Percentiles rank a stretch among this genome's conserved stretches.
These are phyloP conservation scores for Excalfactoria chinensis DNA, from an alignment of 2,113 vertebrate genomes.

Conservation along the genomic window DNA sequence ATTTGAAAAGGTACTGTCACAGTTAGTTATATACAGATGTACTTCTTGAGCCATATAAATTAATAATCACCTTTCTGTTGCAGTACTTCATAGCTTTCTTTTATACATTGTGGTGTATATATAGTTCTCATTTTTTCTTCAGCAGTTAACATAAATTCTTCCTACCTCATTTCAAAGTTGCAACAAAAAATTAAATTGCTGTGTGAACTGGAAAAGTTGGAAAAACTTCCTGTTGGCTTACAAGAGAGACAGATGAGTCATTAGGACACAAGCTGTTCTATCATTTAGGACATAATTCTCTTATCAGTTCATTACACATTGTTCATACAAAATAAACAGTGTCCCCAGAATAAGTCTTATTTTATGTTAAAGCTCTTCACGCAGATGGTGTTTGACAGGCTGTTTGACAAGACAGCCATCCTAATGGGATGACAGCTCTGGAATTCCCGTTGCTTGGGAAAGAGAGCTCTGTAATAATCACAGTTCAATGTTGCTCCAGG, in stretches of 20 bases:
- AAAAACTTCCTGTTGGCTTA: not conserved
- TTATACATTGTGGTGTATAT: not conserved
- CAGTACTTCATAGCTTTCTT: not conserved
- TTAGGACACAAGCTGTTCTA: not conserved
- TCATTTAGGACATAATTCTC: conserved; percentile 35
- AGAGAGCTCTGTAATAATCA: not conserved
- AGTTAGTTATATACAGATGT: not conserved
- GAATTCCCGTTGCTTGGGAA: conserved; percentile 35
- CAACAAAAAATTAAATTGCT: not conserved
- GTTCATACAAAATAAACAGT: not conserved
- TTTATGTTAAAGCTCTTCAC: not conserved
- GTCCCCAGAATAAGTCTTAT: conserved; percentile 17
- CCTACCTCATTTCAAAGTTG: not conserved
- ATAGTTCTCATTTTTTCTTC: not conserved
- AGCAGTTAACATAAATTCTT: not conserved
- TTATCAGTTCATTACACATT: conserved; percentile 29
- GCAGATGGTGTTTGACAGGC: not conserved
- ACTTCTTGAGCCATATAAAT: not conserved
- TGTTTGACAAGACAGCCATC: conserved; percentile 22
- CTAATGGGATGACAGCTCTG: not conserved
- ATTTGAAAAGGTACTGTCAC: not conserved
- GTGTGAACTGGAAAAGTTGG: not conserved
- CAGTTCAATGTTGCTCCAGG: not conserved
- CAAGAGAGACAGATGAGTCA: conserved; percentile 42
- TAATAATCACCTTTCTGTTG: not conserved